A percentile compares a stretch with the other conserved stretches of the same genome.
These are phyloP conservation scores for Silurus lanzhouensis DNA, from an alignment of 2,797 vertebrate genomes.

Conservation along the genomic window DNA sequence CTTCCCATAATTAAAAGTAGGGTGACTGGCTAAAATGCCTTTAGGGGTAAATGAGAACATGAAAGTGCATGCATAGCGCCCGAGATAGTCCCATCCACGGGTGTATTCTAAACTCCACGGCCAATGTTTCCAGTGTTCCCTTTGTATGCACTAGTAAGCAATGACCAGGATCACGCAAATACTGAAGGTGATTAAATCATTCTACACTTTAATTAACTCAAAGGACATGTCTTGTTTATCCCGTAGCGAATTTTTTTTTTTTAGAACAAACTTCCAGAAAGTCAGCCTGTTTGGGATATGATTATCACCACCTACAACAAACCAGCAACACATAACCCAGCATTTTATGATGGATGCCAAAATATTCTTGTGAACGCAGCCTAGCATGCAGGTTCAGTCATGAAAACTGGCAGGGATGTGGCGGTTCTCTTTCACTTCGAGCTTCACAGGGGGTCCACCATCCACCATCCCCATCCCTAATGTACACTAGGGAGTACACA, in stretches of 20 bases:
- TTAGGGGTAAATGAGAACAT: not conserved
- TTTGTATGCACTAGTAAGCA: not conserved
- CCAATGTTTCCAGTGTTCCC: not conserved
- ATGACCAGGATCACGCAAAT: not conserved
- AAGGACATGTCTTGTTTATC: not conserved
- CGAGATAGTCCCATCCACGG: not conserved
- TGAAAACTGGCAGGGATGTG: constrained; percentile 29
- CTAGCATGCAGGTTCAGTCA: constrained; percentile 11
- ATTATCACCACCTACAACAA: not conserved
- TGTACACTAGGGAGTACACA: constrained; percentile 50
- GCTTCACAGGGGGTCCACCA: constrained; percentile 47
- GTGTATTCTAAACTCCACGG: not conserved
- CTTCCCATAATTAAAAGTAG: not conserved
- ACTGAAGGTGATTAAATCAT: not conserved
- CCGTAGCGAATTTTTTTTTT: not conserved
- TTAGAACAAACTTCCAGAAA: too few relatives aligned
- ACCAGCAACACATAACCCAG: not conserved
- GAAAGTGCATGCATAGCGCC: not conserved
- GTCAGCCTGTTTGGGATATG: not conserved
- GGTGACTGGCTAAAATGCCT: not conserved
- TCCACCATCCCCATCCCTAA: constrained; percentile 42
- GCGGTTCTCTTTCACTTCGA: constrained; percentile 36
- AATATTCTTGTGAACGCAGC: not conserved
- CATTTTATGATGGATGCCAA: not conserved
- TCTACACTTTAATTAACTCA: not conserved